Percentiles rank a stretch among this genome's conserved stretches.
These are phyloP conservation scores for Epinephelus moara DNA, from an alignment of 2,113 vertebrate genomes.

Conservation along the genomic window DNA sequence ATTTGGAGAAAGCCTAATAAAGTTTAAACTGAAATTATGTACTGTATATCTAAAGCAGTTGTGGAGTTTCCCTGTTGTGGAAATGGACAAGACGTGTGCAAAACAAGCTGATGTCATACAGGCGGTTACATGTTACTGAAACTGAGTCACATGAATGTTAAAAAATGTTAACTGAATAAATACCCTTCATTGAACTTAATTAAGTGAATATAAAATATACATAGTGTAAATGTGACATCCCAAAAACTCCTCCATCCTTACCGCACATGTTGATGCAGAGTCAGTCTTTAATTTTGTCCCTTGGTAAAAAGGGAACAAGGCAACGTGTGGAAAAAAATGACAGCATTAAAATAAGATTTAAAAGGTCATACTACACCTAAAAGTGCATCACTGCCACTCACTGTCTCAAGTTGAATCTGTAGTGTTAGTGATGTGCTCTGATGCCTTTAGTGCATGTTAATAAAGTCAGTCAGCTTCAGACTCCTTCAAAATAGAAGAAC, in stretches of 20 bases:
- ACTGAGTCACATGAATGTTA: not conserved
- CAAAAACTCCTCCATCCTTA: slow-evolving; percentile 8
- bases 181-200: slow-evolving; percentile 61
- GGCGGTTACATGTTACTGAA: slow-evolving; percentile 53
- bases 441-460: not conserved
- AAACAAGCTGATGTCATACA: not conserved
- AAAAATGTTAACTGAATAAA: not conserved
- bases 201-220: slow-evolving; percentile 24
- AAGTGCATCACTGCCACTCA: not conserved
- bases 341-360: slow-evolving; percentile 31
- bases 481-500: not conserved
- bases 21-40: no score
- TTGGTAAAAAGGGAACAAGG: not conserved
- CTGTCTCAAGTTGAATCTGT: not conserved
- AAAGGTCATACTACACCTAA: not conserved
- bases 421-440: not conserved
- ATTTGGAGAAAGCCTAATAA: no score
- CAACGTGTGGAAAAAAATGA: slow-evolving; percentile 46
- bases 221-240: not conserved
- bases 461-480: not conserved
- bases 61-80: not conserved
- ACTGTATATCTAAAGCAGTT: no score
- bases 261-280: slow-evolving; percentile 28
- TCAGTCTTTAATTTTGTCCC: slow-evolving; percentile 7
- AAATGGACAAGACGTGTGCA: slow-evolving; percentile 5